Conservation (phyloP, 2,113 vertebrate species). For the Laticauda colubrina region DNA sequence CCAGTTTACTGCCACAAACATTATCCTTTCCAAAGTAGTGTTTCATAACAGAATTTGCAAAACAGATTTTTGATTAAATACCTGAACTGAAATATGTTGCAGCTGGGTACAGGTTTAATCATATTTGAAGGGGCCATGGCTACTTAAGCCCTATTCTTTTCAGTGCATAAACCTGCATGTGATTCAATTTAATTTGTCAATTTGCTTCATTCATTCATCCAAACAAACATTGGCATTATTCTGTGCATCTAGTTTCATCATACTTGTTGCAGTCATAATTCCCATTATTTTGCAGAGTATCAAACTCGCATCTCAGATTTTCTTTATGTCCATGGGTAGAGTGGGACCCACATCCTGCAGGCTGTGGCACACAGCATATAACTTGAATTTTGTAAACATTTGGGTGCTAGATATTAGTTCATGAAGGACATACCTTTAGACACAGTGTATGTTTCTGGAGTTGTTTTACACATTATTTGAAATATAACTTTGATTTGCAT, state of each 20-base stretch:
- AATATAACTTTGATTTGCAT: background rate
- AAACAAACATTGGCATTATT: background rate
- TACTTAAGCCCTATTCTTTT: background rate
- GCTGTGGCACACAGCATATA: background rate
- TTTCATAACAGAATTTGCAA: background rate
- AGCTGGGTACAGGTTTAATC: background rate
- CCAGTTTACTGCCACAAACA: background rate
- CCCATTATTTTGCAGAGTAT: background rate
- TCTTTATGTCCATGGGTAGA: background rate
- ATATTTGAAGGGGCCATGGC: background rate
- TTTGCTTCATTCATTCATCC: background rate
- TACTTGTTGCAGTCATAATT: background rate
- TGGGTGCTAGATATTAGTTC: background rate
- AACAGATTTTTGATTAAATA: background rate
- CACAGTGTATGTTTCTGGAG: background rate
- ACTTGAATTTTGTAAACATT: background rate
- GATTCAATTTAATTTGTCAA: background rate
- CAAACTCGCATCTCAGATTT: background rate
- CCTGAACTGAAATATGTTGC: background rate
- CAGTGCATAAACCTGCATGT: background rate
- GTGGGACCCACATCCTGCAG: background rate
- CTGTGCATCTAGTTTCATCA: background rate
- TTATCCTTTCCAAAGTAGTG: background rate
- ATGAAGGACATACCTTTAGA: background rate
- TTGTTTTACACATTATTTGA: background rate